Conservation (phyloP, 2,888 invertebrate species). For the Drosophila conformis region DNA sequence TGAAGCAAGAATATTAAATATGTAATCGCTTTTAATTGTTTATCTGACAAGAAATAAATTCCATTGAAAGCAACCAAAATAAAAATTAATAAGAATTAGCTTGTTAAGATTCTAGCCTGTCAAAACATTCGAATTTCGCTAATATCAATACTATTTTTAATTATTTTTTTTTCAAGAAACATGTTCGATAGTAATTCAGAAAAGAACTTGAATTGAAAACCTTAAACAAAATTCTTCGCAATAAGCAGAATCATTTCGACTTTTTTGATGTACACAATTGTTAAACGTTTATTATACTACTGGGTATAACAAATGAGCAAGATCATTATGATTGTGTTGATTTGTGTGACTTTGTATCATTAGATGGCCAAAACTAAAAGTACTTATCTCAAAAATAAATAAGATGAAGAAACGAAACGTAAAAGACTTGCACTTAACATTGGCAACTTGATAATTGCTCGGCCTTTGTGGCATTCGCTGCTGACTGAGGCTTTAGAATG, state of each 20-base stretch:
- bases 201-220: background rate
- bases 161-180: background rate
- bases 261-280: background rate
- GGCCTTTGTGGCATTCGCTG: conserved; percentile 38
- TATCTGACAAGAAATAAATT: conserved; percentile 28
- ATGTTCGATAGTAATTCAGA: background rate
- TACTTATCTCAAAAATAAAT: conserved; percentile 18
- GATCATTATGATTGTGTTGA: conserved; percentile 41
- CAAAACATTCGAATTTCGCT: background rate
- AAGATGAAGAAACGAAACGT: conserved; percentile 12
- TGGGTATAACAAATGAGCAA: conserved; percentile 21
- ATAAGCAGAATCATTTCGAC: background rate
- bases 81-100: conserved; percentile 25
- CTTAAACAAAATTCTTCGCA: background rate
- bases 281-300: background rate
- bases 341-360: conserved; percentile 31
- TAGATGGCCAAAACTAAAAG: conserved; percentile 25
- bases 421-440: conserved; percentile 53
- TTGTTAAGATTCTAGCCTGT: no score
- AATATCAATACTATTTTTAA: background rate
- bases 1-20: conserved; percentile 14
- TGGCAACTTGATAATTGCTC: conserved; percentile 57
- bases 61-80: conserved; percentile 9
- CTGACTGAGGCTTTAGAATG: conserved; percentile 29
- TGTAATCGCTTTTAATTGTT: conserved; percentile 54